Percentiles rank a stretch among this genome's conserved stretches.
Evolutionary conservation across 2,113 vertebrate genomes (phyloP).

Genomic region (Rhinogobius similis): DNA sequence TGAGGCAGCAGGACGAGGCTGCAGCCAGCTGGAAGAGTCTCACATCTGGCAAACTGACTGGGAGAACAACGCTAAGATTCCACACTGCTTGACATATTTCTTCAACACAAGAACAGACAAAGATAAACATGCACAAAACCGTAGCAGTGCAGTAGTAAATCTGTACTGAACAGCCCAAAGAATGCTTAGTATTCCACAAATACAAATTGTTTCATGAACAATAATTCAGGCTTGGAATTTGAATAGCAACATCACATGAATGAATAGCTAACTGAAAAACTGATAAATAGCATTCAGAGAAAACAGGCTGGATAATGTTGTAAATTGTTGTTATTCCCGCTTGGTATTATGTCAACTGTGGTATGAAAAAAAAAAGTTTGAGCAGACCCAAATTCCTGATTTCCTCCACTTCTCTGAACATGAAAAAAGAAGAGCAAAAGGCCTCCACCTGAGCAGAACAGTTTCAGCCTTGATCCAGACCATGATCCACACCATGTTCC

Average conservation of each 20-base stretch:
- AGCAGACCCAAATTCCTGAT: background rate
- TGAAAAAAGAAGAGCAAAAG: background rate
- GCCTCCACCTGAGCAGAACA: background rate
- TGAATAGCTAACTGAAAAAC: background rate
- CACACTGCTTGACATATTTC: conserved; percentile 49
- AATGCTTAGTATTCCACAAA: background rate
- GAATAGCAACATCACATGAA: background rate
- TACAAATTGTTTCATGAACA: background rate
- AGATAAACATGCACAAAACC: conserved; percentile 17
- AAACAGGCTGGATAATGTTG: background rate
- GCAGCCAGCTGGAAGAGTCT: conserved; percentile 48
- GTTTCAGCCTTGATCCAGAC: background rate
- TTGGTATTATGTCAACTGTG: too few species aligned
- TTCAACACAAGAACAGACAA: conserved; percentile 19
- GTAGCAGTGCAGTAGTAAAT: background rate
- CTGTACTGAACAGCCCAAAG: conserved; percentile 3
- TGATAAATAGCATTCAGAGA: background rate
- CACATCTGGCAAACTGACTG: conserved; percentile 58
- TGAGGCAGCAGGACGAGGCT: conserved; percentile 42
- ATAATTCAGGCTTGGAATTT: background rate
- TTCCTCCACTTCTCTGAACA: conserved; percentile 19
- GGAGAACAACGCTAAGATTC: conserved; percentile 27
- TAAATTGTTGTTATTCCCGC: background rate
- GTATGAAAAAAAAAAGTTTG: background rate
- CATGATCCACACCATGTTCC: background rate